A percentile compares a stretch with the other conserved stretches of the same genome.
Conservation (phyloP, 2,888 invertebrate species). For the Melikaiella ostensackeni region DNA sequence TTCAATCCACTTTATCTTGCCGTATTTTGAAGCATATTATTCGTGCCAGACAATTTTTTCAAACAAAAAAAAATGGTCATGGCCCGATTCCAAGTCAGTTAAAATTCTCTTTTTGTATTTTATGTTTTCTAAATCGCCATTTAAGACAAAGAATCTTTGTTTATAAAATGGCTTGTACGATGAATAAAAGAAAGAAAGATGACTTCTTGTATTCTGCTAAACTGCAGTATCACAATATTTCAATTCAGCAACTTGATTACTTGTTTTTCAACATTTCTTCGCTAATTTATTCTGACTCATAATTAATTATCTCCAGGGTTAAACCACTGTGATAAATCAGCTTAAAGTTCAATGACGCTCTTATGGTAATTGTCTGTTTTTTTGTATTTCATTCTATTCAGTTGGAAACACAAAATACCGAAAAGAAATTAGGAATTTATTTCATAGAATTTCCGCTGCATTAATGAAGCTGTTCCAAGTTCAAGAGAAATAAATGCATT, state of each 20-base stretch:
- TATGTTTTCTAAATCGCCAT: background rate
- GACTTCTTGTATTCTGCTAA: background rate
- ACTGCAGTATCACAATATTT: background rate
- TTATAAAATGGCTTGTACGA: background rate
- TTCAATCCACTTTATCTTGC: constrained; percentile 5
- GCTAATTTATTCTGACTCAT: background rate
- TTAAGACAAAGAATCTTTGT: constrained; percentile 6
- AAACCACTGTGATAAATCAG: background rate
- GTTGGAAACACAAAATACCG: background rate
- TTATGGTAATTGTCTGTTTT: background rate
- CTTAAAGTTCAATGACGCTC: background rate
- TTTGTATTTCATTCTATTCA: background rate
- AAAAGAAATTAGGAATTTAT: too few relatives aligned
- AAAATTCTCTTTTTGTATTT: background rate
- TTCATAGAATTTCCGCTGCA: background rate
- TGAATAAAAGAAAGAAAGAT: background rate
- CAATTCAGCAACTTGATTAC: background rate
- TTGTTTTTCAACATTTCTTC: background rate
- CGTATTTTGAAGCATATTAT: background rate
- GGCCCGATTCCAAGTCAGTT: constrained; percentile 17
- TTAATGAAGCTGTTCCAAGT: background rate
- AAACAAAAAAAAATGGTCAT: background rate
- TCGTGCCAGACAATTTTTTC: background rate
- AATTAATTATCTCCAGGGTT: background rate
- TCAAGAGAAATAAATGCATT: background rate